Conservation (phyloP, 2,797 vertebrate species). For the Lateolabrax maculatus region DNA sequence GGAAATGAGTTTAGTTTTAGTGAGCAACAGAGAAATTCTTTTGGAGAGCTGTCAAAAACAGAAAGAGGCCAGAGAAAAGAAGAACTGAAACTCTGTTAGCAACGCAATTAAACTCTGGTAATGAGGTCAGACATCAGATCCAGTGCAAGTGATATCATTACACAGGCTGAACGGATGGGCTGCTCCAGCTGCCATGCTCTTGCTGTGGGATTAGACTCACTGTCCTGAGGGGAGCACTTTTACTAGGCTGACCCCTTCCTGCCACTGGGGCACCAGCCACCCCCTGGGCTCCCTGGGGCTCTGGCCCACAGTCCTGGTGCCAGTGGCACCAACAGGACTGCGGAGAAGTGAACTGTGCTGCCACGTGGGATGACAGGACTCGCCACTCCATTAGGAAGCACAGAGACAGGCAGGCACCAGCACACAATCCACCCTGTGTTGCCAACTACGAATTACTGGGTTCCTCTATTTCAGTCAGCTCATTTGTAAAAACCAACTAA, state of each 20-base stretch:
- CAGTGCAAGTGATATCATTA: slow-evolving; percentile 99
- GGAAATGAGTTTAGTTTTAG: slow-evolving; percentile 92
- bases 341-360: slow-evolving; percentile 83
- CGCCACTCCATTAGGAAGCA: slow-evolving; percentile 77
- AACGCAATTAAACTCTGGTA: slow-evolving; percentile 99
- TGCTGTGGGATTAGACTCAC: slow-evolving; percentile 86
- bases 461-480: slow-evolving; percentile 85
- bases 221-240: slow-evolving; percentile 84
- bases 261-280: slow-evolving; percentile 74
- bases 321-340: slow-evolving; percentile 80
- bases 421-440: slow-evolving; percentile 82
- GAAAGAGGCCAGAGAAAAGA: slow-evolving; percentile 92
- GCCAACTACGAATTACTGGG: slow-evolving; percentile 81
- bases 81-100: slow-evolving; percentile 96
- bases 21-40: slow-evolving; percentile 81
- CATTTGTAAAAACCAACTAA: slow-evolving; percentile 83
- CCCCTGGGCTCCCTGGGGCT: slow-evolving; percentile 72
- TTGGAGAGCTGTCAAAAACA: slow-evolving; percentile 92
- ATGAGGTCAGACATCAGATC: slow-evolving; percentile 99
- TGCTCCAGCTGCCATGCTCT: slow-evolving; percentile 90
- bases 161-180: slow-evolving; percentile 90
- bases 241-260: slow-evolving; percentile 81
- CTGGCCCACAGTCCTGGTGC: slow-evolving; percentile 69
- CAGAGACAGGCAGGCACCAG: slow-evolving; percentile 89
- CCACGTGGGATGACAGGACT: slow-evolving; percentile 85